These are phyloP conservation scores for Linnaemya vulpina DNA, from an alignment of 2,888 invertebrate genomes.

Conservation along the genomic window DNA sequence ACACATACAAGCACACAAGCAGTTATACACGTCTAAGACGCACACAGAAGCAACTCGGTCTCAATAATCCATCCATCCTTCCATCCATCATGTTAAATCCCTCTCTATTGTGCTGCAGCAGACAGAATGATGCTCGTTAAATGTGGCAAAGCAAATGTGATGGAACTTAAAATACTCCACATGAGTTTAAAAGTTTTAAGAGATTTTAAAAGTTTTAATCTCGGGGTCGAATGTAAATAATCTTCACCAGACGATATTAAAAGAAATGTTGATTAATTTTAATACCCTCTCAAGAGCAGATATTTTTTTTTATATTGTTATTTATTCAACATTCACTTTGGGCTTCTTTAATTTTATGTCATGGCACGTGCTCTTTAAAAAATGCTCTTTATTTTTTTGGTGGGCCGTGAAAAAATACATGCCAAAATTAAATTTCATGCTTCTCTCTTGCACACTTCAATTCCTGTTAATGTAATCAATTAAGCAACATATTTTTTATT, in stretches of 20 bases:
- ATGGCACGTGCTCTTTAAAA: not conserved
- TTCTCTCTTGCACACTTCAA: constrained; percentile 40
- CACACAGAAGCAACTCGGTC: not conserved
- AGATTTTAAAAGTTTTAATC: not conserved
- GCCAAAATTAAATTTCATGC: constrained; percentile 27
- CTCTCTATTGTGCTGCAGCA: not conserved
- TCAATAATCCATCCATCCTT: constrained; percentile 46
- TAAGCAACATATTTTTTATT: constrained; percentile 25
- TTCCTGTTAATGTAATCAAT: constrained; percentile 62
- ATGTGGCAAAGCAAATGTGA: not conserved
- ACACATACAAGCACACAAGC: not conserved
- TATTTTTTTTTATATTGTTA: not conserved
- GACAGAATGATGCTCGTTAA: not conserved
- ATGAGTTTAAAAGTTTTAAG: not conserved
- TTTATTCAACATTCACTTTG: not conserved
- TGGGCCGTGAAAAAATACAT: not conserved
- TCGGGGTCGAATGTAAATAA: not conserved
- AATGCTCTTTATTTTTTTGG: not conserved
- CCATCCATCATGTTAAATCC: constrained; percentile 47
- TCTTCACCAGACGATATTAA: no score
- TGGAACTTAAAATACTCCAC: constrained; percentile 11
- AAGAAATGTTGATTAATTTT: not conserved
- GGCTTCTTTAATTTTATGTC: not conserved
- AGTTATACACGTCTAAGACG: not conserved
- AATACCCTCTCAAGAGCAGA: not conserved